phyloP scores from a whole-genome alignment of 2,888 invertebrate genomes.

The Mesorhabditis spiculigera region DNA sequence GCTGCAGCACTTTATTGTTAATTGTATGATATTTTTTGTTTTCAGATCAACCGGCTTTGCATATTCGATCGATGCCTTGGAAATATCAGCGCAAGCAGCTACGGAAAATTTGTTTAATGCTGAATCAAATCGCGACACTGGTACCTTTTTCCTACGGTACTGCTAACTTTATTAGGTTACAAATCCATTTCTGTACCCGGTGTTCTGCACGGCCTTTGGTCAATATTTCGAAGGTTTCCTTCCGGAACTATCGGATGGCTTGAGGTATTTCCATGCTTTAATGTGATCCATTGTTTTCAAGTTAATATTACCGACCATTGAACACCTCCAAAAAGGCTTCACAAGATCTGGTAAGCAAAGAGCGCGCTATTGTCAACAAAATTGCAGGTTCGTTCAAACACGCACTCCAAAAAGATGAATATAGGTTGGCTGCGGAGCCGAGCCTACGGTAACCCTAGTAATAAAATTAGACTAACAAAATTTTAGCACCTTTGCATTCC shows the following conservation, averaged over 20 bases:
- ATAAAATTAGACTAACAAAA: neutral
- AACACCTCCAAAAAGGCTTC: neutral
- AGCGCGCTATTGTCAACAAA: neutral
- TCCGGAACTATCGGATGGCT: neutral
- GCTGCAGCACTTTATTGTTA: too few relatives aligned
- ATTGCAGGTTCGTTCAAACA: neutral
- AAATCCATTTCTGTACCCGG: neutral
- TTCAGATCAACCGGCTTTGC: neutral
- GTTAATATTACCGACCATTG: neutral
- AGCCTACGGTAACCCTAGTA: conserved; percentile 3
- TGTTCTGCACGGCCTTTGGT: neutral
- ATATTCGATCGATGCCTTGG: conserved; percentile 3
- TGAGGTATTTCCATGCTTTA: neutral
- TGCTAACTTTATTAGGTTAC: neutral
- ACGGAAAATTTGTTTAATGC: neutral
- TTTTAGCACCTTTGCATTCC: neutral
- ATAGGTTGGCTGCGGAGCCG: neutral
- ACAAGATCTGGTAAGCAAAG: neutral
- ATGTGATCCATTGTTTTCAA: neutral
- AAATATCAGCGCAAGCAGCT: neutral
- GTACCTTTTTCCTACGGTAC: too few relatives aligned
- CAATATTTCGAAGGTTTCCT: neutral
- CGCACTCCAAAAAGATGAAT: neutral
- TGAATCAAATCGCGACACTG: neutral
- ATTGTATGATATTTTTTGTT: neutral